phyloP scores from a whole-genome alignment of 2,888 invertebrate genomes.

The Caradrina kadenii region DNA sequence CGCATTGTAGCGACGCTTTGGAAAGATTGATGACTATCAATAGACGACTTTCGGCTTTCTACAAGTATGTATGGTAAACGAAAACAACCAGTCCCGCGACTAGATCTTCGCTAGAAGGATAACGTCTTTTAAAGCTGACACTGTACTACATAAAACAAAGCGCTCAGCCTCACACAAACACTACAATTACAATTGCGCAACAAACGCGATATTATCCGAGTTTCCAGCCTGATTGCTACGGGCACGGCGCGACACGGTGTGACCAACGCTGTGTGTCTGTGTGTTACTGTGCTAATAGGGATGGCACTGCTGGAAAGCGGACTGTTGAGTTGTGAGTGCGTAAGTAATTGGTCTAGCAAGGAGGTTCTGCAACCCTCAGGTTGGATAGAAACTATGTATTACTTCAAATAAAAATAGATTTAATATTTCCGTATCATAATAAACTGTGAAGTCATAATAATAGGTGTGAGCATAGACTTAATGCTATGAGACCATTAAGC shows the following conservation, averaged over 20 bases:
- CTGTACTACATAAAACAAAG: conserved; percentile 27
- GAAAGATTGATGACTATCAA: background rate
- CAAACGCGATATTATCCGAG: conserved; percentile 35
- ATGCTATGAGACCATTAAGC: conserved; percentile 1
- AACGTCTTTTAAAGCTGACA: conserved; percentile 19
- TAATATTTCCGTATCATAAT: conserved; percentile 3
- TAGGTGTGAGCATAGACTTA: conserved; percentile 1
- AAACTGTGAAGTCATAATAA: conserved; percentile 10
- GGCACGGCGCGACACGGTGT: conserved; percentile 49
- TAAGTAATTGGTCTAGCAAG: conserved; percentile 25
- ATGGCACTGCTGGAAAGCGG: conserved; percentile 35
- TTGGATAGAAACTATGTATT: background rate
- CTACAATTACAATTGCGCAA: conserved; percentile 53
- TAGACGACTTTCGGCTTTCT: no score
- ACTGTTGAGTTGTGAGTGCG: conserved; percentile 3
- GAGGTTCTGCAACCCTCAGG: conserved; percentile 37
- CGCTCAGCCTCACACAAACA: conserved; percentile 13
- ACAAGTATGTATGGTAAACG: background rate
- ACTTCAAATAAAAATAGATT: background rate
- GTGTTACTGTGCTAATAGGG: conserved; percentile 50
- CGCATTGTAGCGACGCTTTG: no score
- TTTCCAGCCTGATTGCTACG: conserved; percentile 63
- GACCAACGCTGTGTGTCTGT: conserved; percentile 37
- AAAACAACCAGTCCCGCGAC: conserved; percentile 13
- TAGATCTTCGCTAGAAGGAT: conserved; percentile 19